phyloP scores from a whole-genome alignment of 2,888 invertebrate genomes.

The Trissolcus japonicus region DNA sequence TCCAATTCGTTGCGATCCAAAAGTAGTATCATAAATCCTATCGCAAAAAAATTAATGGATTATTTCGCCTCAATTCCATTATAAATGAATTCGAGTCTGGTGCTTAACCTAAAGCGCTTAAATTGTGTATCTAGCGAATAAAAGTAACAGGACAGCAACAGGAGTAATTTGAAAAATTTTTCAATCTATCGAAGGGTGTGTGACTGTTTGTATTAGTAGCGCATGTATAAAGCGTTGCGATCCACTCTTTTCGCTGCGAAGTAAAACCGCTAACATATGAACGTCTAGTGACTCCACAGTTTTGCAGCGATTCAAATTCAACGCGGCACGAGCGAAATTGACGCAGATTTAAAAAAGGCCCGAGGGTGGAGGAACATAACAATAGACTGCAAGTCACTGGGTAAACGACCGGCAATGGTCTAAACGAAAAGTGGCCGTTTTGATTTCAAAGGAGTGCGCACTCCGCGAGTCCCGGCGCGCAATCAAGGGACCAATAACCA shows the following conservation, averaged over 20 bases:
- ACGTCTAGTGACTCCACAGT: conserved; percentile 73
- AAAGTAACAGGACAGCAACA: conserved; percentile 49
- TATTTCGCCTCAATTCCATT: conserved; percentile 48
- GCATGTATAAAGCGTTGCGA: conserved; percentile 46
- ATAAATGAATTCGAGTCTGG: conserved; percentile 50
- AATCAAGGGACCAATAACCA: conserved; percentile 53
- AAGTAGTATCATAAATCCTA: conserved; percentile 8
- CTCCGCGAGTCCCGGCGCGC: conserved; percentile 25
- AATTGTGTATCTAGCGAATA: conserved; percentile 51
- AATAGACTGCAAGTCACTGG: conserved; percentile 75
- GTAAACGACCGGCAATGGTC: conserved; percentile 76
- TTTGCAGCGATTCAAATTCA: conserved; percentile 74
- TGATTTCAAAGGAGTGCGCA: conserved; percentile 59
- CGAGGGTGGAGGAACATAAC: conserved; percentile 64
- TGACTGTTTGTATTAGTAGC: conserved; percentile 58
- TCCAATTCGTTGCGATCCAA: background rate
- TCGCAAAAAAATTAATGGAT: conserved; percentile 33
- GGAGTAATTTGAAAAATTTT: conserved; percentile 60
- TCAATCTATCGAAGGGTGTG: conserved; percentile 58
- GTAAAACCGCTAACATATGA: conserved; percentile 75
- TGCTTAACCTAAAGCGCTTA: conserved; percentile 51
- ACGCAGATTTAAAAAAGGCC: conserved; percentile 72
- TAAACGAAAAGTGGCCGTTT: conserved; percentile 70
- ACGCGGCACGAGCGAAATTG: conserved; percentile 70
- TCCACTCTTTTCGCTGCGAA: conserved; percentile 62